Conservation (phyloP, 2,113 vertebrate species). For the Raphicerus campestris region DNA sequence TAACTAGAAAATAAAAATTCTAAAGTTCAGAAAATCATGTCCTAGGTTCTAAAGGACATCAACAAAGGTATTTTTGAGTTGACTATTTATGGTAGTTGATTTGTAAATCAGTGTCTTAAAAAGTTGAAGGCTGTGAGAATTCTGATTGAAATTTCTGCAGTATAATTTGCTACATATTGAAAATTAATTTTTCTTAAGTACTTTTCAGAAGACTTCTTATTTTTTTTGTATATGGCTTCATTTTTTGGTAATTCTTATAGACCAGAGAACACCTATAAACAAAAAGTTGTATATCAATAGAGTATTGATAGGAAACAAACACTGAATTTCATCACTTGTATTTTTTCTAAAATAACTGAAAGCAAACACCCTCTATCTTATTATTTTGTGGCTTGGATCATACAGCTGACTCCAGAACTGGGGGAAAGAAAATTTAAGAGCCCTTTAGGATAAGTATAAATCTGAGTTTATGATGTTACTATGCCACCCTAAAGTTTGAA, state of each 20-base stretch:
- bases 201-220: not conserved
- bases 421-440: not conserved
- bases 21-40: not conserved
- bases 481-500: not conserved
- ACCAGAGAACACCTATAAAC: slow-evolving; percentile 74
- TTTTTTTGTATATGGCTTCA: slow-evolving; percentile 38
- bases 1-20: not conserved
- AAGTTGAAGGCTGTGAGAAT: not conserved
- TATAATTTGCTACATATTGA: not conserved
- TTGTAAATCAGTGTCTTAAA: not conserved
- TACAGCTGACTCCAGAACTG: not conserved
- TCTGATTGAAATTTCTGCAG: not conserved
- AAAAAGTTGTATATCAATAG: not conserved
- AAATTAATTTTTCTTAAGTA: not conserved
- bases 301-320: not conserved
- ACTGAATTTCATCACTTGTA: not conserved
- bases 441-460: not conserved
- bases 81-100: not conserved
- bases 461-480: not conserved
- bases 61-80: not conserved
- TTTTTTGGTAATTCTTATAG: slow-evolving; percentile 71
- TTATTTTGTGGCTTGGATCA: not conserved
- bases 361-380: not conserved
- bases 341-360: not conserved
- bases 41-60: not conserved